phyloP scores from a whole-genome alignment of 2,888 invertebrate genomes.

The Mamestra brassicae region DNA sequence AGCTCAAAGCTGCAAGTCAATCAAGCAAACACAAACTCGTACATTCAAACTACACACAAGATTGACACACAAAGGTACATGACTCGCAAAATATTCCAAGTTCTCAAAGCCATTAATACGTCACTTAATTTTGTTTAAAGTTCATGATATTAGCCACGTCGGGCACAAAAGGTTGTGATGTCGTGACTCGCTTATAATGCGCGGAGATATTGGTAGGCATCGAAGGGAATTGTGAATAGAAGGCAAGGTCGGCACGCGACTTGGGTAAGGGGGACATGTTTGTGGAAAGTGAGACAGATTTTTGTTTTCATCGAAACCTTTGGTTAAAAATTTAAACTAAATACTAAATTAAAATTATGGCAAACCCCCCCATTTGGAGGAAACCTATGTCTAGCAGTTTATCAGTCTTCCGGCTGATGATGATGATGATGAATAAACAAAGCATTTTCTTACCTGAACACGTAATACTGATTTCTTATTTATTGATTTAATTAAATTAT shows the following conservation, averaged over 20 bases:
- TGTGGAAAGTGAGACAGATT: slow-evolving; percentile 17
- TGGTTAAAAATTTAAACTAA: too few species aligned
- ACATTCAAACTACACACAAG: slow-evolving; percentile 28
- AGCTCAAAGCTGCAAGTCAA: slow-evolving; percentile 20
- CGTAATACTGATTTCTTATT: too few species aligned
- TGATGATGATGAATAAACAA: too few species aligned
- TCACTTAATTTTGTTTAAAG: slow-evolving; percentile 66
- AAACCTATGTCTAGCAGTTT: too few species aligned
- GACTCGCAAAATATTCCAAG: slow-evolving; percentile 55
- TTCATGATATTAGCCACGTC: slow-evolving; percentile 63
- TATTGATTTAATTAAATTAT: too few species aligned
- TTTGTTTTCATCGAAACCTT: not conserved
- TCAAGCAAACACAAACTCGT: slow-evolving; percentile 3
- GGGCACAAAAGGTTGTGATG: slow-evolving; percentile 63
- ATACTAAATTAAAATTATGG: too few species aligned
- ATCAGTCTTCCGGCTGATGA: too few species aligned
- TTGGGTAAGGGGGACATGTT: slow-evolving; percentile 47
- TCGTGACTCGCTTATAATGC: slow-evolving; percentile 73
- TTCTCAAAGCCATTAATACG: slow-evolving; percentile 60
- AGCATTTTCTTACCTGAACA: too few species aligned
- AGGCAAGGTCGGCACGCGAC: slow-evolving; percentile 75
- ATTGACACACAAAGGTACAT: slow-evolving; percentile 36
- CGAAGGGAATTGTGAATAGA: slow-evolving; percentile 69
- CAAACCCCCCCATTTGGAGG: too few species aligned
- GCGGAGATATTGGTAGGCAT: slow-evolving; percentile 71